These are phyloP conservation scores for Serilophus lunatus DNA, from an alignment of 2,113 vertebrate genomes.

Conservation along the genomic window DNA sequence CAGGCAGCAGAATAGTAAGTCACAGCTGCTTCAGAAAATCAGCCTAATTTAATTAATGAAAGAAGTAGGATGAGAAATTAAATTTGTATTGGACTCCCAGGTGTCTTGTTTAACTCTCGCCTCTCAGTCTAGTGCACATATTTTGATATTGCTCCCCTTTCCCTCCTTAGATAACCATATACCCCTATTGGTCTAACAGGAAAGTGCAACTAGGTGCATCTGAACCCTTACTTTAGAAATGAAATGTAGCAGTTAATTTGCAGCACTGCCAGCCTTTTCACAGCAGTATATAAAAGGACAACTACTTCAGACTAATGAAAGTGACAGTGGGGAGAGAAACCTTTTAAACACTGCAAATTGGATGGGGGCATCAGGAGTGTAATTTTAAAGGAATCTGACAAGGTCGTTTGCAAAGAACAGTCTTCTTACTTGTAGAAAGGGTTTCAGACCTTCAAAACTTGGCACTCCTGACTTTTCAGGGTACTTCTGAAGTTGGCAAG, in stretches of 20 bases:
- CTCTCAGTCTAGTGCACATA: background rate
- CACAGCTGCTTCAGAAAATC: background rate
- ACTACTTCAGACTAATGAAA: slow-evolving; percentile 36
- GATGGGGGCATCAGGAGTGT: slow-evolving; percentile 1
- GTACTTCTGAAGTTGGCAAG: background rate
- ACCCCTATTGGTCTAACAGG: background rate
- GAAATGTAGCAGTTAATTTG: slow-evolving; percentile 47
- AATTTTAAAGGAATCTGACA: slow-evolving; percentile 58
- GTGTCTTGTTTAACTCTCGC: background rate
- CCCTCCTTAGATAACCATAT: background rate
- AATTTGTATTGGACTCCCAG: background rate
- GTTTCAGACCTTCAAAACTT: slow-evolving; percentile 1
- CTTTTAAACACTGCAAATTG: slow-evolving; percentile 29
- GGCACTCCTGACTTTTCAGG: background rate
- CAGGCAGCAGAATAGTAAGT: background rate
- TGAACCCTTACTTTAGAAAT: slow-evolving; percentile 4
- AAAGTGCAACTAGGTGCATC: background rate
- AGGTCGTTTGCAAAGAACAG: background rate
- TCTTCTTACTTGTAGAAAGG: background rate
- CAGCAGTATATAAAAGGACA: background rate
- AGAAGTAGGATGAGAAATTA: background rate
- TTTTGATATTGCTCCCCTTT: background rate
- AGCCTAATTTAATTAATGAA: background rate
- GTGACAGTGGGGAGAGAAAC: slow-evolving; percentile 16
- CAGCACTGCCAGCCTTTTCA: background rate